Base-by-base conservation (phyloP, 2,888 invertebrate species). In the Phymatocera aterrima region DNA sequence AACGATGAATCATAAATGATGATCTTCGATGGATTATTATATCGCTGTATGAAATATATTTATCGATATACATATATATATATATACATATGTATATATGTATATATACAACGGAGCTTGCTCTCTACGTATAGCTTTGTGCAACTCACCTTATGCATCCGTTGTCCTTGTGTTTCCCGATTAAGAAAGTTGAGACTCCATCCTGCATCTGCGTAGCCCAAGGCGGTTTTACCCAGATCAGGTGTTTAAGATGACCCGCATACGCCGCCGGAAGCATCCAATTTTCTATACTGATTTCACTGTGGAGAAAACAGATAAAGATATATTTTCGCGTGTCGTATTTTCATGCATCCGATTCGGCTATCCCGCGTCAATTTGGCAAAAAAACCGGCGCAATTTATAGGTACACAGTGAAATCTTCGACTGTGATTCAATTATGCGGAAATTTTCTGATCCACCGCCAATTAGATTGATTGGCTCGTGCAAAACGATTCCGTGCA, bases 221-320 rank as follows among this genome's bases (percentile, higher is more conserved):
- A 0, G 96, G 95, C 54, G 98, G 97, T 88, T 97, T 97, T 5
- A 97, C 90, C 98, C 98, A 98, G 68, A 97, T 91, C 28, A 98
- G 91, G 79, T 94, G 93, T 77, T 91, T 92, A 51, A 98, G 93
- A 90, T 97, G 96, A 0, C 97, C 97, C 3, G 96, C 96, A 88
- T 95, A 98, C 10, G 94, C 94, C 5, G 96, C 95, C 0, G 98
- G 98, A 87, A 98, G 92, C 77, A 98, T 96, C 98, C 98, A 98
- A 91, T 97, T 98, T 91, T 98, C 98, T 86, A 98, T 98, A 90
- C 97, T 97, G 80, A 97, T 90, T 82, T 90, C 88, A 12, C 92
- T 92, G 81, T 21, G 21, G 28, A 31, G 6, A 21, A 75, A 15
- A 37, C 37, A 40, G 34, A 8, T 83, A 84, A 10, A 70, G 68